These are phyloP conservation scores for Chiloscyllium punctatum DNA, from an alignment of 2,797 vertebrate genomes.

Conservation along the genomic window DNA sequence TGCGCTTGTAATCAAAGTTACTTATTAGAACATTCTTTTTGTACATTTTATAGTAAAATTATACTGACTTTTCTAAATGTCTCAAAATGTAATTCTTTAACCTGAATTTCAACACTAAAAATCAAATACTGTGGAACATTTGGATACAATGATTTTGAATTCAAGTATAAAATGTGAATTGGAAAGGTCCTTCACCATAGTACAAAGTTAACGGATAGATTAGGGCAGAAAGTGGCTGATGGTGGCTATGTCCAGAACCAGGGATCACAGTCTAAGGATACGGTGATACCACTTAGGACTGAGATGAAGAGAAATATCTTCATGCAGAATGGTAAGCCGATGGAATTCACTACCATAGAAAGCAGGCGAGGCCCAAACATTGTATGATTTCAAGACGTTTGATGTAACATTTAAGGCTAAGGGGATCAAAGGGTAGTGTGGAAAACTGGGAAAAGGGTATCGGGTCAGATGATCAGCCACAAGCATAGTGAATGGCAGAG, in stretches of 20 bases:
- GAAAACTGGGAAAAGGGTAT: no score
- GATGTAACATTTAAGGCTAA: neutral
- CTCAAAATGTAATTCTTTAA: neutral
- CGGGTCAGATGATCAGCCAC: no score
- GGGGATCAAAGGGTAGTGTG: neutral
- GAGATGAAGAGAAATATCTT: no score
- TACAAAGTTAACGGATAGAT: neutral
- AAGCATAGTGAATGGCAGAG: no score
- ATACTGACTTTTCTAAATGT: neutral
- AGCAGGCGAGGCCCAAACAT: no score
- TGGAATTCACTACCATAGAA: no score
- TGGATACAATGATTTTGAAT: no score
- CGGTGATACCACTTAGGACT: no score
- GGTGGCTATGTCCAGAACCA: no score
- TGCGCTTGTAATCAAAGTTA: neutral
- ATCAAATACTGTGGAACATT: neutral
- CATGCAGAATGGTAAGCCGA: no score
- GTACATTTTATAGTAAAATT: neutral
- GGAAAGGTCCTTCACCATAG: neutral
- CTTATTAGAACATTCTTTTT: neutral
- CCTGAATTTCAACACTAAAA: neutral
- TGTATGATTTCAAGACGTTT: no score
- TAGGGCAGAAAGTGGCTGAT: neutral
- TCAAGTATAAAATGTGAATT: neutral
- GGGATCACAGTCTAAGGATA: no score